These are phyloP conservation scores for Lota lota DNA, from an alignment of 2,113 vertebrate species.

Conservation along the genomic window DNA sequence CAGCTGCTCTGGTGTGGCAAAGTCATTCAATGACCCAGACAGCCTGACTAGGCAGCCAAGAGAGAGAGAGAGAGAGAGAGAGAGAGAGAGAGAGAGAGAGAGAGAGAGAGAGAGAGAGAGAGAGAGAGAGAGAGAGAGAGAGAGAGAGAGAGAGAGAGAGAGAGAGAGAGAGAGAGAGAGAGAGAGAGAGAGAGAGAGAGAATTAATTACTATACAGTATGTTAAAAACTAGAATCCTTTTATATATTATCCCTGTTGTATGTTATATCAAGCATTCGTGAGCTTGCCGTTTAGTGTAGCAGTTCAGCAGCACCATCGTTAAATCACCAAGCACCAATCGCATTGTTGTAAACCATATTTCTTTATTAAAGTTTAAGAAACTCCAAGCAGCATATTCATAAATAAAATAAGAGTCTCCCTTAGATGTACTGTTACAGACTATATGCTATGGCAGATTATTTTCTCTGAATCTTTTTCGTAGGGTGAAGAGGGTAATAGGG, in stretches of 20 bases:
- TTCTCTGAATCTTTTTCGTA: conserved; percentile 9
- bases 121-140: not conserved
- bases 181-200: too few relatives aligned
- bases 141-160: not conserved
- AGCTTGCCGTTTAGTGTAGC: too few relatives aligned
- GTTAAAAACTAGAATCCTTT: too few relatives aligned
- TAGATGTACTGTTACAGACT: conserved; percentile 58
- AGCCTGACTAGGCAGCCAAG: not conserved
- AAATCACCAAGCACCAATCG: conserved; percentile 25
- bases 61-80: conserved; percentile 8
- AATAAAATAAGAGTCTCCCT: conserved; percentile 71
- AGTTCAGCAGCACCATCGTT: not conserved
- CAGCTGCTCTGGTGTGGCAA: not conserved
- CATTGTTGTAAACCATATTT: conserved; percentile 67
- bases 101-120: conserved; percentile 1
- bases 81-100: conserved; percentile 10
- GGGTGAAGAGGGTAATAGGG: not conserved
- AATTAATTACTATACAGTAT: too few relatives aligned
- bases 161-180: too few relatives aligned
- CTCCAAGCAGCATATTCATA: conserved; percentile 78
- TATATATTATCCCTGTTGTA: too few relatives aligned
- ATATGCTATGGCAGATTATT: conserved; percentile 45
- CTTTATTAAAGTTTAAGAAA: conserved; percentile 81
- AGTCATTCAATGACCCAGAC: not conserved
- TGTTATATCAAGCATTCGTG: too few relatives aligned